Conservation (phyloP, 2,797 vertebrate species). For the Allobates femoralis region DNA sequence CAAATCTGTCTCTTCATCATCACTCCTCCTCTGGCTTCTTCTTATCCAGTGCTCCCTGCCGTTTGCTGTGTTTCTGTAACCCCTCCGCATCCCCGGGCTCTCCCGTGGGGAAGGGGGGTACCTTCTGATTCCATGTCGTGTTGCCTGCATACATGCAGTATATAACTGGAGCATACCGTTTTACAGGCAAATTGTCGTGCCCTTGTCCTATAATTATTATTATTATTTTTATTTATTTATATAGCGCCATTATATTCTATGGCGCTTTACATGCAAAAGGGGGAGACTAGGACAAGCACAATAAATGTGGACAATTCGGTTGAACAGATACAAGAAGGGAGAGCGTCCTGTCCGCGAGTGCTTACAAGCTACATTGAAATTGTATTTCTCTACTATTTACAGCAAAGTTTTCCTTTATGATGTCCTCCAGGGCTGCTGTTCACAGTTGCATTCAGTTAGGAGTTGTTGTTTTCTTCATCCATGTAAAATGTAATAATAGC, state of each 20-base stretch:
- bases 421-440: not conserved
- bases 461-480: constrained; percentile 4
- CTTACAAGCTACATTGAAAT: not conserved
- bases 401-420: not conserved
- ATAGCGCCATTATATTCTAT: too few relatives aligned
- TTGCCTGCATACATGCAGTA: not conserved
- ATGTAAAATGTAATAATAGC: constrained; percentile 7
- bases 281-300: too few relatives aligned
- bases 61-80: constrained; percentile 49
- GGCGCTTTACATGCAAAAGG: too few relatives aligned
- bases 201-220: too few relatives aligned
- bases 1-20: constrained; percentile 45
- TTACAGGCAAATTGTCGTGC: not conserved
- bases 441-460: not conserved
- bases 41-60: constrained; percentile 55
- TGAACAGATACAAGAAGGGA: too few relatives aligned
- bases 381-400: not conserved
- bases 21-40: constrained; percentile 49
- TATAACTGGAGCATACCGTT: not conserved
- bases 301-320: too few relatives aligned
- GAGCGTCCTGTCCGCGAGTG: too few relatives aligned
- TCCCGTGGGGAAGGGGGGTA: constrained; percentile 24
- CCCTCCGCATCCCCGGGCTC: constrained; percentile 38
- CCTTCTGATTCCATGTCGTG: constrained; percentile 12
- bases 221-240: too few relatives aligned